Conservation (phyloP, 2,113 vertebrate genomes). For the Bujurquina vittata region DNA sequence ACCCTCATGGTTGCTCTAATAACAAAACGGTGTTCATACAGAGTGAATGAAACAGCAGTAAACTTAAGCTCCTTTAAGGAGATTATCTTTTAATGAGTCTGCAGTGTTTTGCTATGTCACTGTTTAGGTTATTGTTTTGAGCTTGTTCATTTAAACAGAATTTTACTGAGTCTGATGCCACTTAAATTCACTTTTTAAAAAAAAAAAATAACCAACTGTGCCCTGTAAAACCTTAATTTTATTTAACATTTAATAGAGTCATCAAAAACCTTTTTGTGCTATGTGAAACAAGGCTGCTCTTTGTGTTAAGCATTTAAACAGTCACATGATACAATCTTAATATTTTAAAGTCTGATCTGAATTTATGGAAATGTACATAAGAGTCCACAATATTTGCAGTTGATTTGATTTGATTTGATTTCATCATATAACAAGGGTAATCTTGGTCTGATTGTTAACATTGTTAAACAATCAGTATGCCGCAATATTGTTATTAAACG, state of each 20-base stretch:
- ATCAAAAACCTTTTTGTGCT: background rate
- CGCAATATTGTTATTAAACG: background rate
- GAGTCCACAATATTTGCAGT: background rate
- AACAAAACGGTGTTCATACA: background rate
- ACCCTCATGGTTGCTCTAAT: background rate
- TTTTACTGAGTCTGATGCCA: background rate
- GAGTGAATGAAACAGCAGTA: background rate
- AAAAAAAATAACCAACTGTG: too few relatives aligned
- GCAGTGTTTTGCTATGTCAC: background rate
- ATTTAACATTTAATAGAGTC: constrained; percentile 2
- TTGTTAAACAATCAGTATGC: background rate
- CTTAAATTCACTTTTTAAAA: constrained; percentile 8
- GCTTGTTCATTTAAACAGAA: background rate
- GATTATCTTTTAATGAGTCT: background rate
- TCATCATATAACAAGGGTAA: accelerated
- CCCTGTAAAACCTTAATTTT: background rate
- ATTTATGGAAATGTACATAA: background rate
- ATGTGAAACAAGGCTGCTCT: constrained; percentile 13
- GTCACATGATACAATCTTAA: constrained; percentile 7
- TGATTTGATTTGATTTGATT: background rate
- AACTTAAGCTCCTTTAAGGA: constrained; percentile 3
- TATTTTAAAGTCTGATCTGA: constrained; percentile 31
- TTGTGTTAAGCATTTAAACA: background rate
- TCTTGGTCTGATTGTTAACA: background rate
- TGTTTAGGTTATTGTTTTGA: background rate